A percentile compares a stretch with the other conserved stretches of the same genome.
phyloP scores from a whole-genome alignment of 2,888 invertebrate genomes.

The Drosophila ustulata region DNA sequence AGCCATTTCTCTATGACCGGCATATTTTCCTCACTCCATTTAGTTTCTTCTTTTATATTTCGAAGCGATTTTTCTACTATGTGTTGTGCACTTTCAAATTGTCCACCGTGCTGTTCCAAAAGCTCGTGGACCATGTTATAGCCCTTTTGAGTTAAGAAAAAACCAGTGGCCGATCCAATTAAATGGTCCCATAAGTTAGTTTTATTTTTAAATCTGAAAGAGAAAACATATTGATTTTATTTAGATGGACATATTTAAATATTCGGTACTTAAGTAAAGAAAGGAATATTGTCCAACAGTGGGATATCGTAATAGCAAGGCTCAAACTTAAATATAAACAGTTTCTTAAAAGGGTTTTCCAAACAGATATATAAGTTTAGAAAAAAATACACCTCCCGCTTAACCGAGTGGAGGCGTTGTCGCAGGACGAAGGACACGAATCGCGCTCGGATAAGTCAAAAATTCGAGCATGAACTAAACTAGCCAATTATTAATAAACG shows the following conservation, averaged over 20 bases:
- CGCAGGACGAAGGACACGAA: no score
- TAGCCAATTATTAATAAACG: no score
- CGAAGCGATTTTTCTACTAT: slow-evolving; percentile 90
- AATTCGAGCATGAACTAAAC: no score
- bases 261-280: no score
- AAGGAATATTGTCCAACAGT: no score
- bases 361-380: no score
- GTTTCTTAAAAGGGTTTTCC: no score
- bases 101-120: slow-evolving; percentile 88
- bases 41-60: slow-evolving; percentile 90
- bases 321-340: no score
- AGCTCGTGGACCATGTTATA: slow-evolving; percentile 89
- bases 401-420: no score
- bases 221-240: background rate
- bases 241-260: background rate
- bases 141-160: slow-evolving; percentile 91
- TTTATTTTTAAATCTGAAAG: slow-evolving; percentile 88
- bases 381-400: no score
- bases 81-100: slow-evolving; percentile 90
- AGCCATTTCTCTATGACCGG: slow-evolving; percentile 91
- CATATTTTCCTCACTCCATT: slow-evolving; percentile 91
- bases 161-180: slow-evolving; percentile 90
- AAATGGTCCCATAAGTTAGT: slow-evolving; percentile 92
- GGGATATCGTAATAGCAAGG: no score
- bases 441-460: no score